Base-by-base conservation (phyloP, 1,140 invertebrate genomes). In the Patella vulgata region DNA sequence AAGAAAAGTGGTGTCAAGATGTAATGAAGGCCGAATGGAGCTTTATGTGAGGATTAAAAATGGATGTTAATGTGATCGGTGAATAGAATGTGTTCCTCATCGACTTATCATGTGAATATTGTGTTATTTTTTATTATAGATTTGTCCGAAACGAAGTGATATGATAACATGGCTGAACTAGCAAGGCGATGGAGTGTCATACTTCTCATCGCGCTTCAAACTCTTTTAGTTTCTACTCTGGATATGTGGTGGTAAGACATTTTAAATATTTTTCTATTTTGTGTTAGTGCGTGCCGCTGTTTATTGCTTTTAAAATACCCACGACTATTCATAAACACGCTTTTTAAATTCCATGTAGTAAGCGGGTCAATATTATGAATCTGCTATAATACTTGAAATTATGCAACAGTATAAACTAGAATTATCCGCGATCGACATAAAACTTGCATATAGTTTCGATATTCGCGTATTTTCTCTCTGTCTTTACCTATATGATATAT, bases 161-260 rank as follows among this genome's bases (percentile, higher is more conserved):
- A 23, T 46, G 47, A 23, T 27, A 46, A 25, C 14, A 50, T 50
- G 47, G 47, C 47, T 14, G 27, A 17, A 28, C 21, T 27, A 28
- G 21, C 21, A 50, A 21, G 47, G 11, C 27, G 47, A 27, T 50
- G 25, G 11, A 50, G 47, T 50, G 21, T 50, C 17, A 27, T 21
- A 27, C 27, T 50, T 21, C 23, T 50, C 4, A 27, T 50, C 12
- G 47, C 27, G 4, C 27, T 21, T 25, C 21, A 27, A 25, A 12
- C 21, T 12, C 21, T 27, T 12, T 28, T 50, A 12, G 47, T 50
- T 12, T 50, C 47, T 12, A 27, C 47, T 12, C 25, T 50, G 6
- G 47, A 50, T 50, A 50, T 50, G 47, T 50, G 47, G 47, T 50
- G 47, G 47, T 50, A 50, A 50, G 47, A 19, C n/a, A n/a, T 23